A percentile compares a stretch with the other conserved stretches of the same genome.
These are phyloP conservation scores for Lemur catta DNA, from an alignment of 2,797 vertebrate species.

Conservation along the genomic window DNA sequence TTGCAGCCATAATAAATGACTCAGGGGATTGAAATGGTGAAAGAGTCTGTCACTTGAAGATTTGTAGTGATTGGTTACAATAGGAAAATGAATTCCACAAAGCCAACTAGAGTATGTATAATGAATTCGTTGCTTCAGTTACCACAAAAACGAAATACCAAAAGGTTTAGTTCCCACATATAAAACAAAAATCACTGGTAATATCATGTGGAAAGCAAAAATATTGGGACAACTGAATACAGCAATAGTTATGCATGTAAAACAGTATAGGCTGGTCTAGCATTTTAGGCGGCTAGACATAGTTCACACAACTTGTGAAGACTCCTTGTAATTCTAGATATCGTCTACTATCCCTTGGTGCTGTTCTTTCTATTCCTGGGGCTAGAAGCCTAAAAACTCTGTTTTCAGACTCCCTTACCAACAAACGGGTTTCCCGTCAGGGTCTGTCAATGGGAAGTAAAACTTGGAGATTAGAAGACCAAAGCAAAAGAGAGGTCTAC, in stretches of 20 bases:
- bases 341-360: not conserved
- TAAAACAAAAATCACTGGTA: conserved; percentile 39
- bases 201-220: conserved; percentile 11
- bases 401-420: not conserved
- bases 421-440: not conserved
- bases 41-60: conserved; percentile 68
- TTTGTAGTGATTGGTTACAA: conserved; percentile 70
- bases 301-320: too few relatives aligned
- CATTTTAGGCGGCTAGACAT: not conserved
- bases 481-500: not conserved
- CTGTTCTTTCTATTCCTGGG: not conserved
- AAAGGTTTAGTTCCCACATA: conserved; percentile 54
- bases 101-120: conserved; percentile 54
- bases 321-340: not conserved
- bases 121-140: conserved; percentile 67
- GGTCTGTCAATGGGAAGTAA: not conserved
- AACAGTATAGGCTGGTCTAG: not conserved
- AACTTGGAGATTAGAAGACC: not conserved
- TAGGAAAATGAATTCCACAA: conserved; percentile 68
- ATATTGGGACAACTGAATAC: not conserved
- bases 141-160: conserved; percentile 53
- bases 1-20: conserved; percentile 72
- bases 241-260: not conserved
- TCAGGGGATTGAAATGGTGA: conserved; percentile 62
- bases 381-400: not conserved